Evolutionary conservation across 2,113 vertebrate genomes (phyloP), one percentile per base, ranked within the genome.

Genomic region (Myodes glareolus): DNA sequence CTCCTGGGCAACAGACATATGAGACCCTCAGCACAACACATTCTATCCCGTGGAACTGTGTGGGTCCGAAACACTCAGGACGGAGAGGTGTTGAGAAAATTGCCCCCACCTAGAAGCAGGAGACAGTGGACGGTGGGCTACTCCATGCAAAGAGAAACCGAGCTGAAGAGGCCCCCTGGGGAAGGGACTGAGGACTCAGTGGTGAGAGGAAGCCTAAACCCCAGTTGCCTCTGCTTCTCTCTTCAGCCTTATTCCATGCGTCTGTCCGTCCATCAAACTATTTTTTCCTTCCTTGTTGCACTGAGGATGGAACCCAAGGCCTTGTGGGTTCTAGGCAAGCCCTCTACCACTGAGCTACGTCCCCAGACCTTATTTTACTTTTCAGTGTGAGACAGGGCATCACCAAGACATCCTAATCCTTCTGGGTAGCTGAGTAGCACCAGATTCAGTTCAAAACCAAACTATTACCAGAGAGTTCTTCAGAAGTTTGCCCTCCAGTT

Each of bases 21-120:
- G 16, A 25, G 50, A 47, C 0, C 8, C 2, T 47, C n/a, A 36
- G 21, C 7, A 8, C 25, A 9, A 50, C 72, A 58, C n/a, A 12
- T 0, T 21, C 29, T 7, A 7, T 6, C 2, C 1, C 1, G 17
- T 0, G 10, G 33, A 11, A 70, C 4, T 31, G 3, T 21, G 1
- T 29, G 72, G 7, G 55, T 1, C 36, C 1, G 16, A 19, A 7
- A 36, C 6, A 31, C 13, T 16, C 33, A n/a, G 70, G n/a, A 16
- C 12, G 0, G 0, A 7, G 65, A 52, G 47, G 6, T 52, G 65
- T 25, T 19, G 7, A 29, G 12, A 25, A 39, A 16, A 63, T 29
- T 84, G 25, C 7, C 3, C 3, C 39, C 9, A 9, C 16, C 47
- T 39, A 25, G 21, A 70, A 31, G 50, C 23, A 29, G 36, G 68